Conservation (phyloP, 2,797 vertebrate genomes). For the Helicolenus hilgendorfi region DNA sequence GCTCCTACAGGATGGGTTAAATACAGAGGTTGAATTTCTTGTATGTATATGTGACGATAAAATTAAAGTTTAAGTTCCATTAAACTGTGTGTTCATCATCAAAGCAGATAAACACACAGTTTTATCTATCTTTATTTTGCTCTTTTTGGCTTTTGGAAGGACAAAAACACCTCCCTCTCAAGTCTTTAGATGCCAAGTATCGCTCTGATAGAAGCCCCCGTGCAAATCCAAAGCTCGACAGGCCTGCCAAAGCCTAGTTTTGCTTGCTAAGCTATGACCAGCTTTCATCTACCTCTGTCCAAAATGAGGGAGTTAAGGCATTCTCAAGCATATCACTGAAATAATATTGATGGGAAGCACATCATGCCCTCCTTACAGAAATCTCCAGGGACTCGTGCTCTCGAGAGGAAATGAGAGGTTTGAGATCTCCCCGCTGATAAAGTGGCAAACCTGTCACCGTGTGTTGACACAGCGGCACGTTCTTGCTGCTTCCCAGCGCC, state of each 20-base stretch:
- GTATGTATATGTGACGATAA: not conserved
- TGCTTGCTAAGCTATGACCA: not conserved
- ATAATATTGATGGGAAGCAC: slow-evolving; percentile 22
- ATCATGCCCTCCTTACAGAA: slow-evolving; percentile 29
- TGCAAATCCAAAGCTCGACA: not conserved
- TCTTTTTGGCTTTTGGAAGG: not conserved
- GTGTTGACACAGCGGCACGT: slow-evolving; percentile 72
- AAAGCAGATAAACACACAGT: not conserved
- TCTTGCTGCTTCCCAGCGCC: slow-evolving; percentile 48
- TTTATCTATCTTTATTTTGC: not conserved
- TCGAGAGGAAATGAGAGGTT: slow-evolving; percentile 75
- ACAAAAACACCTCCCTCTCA: not conserved
- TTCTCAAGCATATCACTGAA: slow-evolving; percentile 5
- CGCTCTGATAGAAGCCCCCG: not conserved
- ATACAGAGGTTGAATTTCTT: not conserved
- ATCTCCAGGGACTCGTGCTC: slow-evolving; percentile 32
- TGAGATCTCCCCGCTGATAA: slow-evolving; percentile 58
- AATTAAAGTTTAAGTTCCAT: not conserved
- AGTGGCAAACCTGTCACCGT: slow-evolving; percentile 58
- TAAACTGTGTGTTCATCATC: not conserved
- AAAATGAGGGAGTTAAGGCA: not conserved
- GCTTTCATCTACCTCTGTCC: not conserved
- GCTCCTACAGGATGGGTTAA: not conserved
- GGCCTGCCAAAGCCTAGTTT: not conserved
- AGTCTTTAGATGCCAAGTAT: not conserved